A percentile compares a stretch with the other conserved stretches of the same genome.
Conservation (phyloP, 2,888 invertebrate species). For the Plebejus argus region DNA sequence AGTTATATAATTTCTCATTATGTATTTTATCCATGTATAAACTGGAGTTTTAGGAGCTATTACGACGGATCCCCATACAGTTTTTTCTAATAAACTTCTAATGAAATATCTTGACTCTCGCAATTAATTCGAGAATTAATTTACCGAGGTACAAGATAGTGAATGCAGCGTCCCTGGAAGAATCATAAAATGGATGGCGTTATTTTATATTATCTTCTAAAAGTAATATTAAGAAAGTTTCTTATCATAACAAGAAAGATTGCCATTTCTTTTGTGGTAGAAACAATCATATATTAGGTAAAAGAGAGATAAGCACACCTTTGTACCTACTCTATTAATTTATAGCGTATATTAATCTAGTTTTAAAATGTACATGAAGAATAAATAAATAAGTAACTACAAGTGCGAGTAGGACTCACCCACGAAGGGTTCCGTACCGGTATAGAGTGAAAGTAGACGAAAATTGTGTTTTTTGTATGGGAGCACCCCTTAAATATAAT, state of each 20-base stretch:
- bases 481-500: no score
- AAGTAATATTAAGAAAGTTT: neutral
- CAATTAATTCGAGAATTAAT: conserved; percentile 14
- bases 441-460: no score
- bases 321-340: no score
- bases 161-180: neutral
- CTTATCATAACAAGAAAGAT: neutral
- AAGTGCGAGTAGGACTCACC: no score
- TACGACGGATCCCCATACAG: neutral
- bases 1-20: neutral
- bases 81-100: conserved; percentile 6
- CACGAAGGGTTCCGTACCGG: no score
- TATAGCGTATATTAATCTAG: no score
- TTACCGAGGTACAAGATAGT: neutral
- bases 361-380: no score
- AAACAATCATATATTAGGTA: no score
- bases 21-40: neutral
- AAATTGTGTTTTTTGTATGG: no score
- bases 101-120: conserved; percentile 4
- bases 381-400: no score
- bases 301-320: no score
- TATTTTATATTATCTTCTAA: neutral
- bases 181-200: neutral
- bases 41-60: neutral
- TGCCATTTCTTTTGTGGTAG: no score